phyloP scores from a whole-genome alignment of 2,888 invertebrate species.

The Anoplius nigerrimus region DNA sequence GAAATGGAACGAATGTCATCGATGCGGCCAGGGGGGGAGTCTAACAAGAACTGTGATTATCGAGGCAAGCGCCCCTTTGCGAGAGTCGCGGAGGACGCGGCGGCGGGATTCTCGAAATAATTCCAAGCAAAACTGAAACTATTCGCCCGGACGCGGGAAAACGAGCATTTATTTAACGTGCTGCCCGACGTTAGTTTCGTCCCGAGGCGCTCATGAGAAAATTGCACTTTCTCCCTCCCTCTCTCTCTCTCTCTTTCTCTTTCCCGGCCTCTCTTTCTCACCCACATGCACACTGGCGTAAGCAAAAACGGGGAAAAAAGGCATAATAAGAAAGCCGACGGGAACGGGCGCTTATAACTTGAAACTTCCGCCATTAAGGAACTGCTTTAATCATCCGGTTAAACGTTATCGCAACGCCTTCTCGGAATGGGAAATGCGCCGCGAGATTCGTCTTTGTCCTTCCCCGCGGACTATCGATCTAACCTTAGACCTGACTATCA shows the following conservation, averaged over 20 bases:
- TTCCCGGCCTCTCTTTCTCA: no score
- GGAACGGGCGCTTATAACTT: conserved; percentile 1
- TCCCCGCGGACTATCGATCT: no score
- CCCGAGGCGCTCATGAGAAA: background rate
- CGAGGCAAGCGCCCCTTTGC: background rate
- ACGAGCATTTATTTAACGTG: conserved; percentile 1
- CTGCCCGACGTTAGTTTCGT: background rate
- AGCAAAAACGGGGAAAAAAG: background rate
- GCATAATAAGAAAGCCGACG: no score
- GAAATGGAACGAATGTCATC: no score
- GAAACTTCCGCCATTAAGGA: conserved; percentile 8
- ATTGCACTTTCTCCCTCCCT: conserved; percentile 1
- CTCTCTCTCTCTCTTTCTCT: no score
- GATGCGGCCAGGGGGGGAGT: background rate
- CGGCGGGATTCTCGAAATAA: background rate
- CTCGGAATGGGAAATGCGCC: background rate
- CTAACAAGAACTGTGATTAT: conserved; percentile 1
- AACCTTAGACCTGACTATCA: no score
- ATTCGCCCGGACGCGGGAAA: background rate
- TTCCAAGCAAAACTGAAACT: background rate
- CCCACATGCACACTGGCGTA: no score
- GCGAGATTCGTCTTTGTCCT: no score
- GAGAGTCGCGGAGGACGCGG: background rate
- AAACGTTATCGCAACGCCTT: background rate
- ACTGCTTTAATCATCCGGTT: conserved; percentile 5